Evolutionary conservation across 2,888 invertebrate genomes (phyloP), one percentile per base, ranked within the genome.

Genomic region (Dichetophora obliterata): DNA sequence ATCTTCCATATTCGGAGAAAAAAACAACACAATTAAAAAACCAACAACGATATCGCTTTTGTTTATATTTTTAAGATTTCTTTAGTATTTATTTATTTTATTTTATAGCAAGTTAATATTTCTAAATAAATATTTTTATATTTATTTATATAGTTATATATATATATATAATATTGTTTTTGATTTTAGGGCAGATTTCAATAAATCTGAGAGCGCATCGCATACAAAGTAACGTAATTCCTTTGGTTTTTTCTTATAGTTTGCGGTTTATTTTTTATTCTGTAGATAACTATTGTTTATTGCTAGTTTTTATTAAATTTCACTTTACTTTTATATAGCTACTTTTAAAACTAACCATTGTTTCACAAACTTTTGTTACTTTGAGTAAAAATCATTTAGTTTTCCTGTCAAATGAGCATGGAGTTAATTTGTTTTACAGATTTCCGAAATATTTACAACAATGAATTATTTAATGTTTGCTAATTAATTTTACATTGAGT

Each of bases 141-240:
- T n/a, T n/a, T n/a, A n/a, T n/a, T n/a, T n/a, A n/a, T n/a, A n/a
- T n/a, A n/a, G n/a, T 43, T 59, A 61, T 69, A 8, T 27, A 43
- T 75, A 73, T 76, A 19, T 50, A 52, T 69, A 63, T 75, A 43
- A 75, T 75, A 69, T 68, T 74, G 11, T 57, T 70, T 61, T 68
- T 72, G 43, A 71, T 73, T 74, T 65, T 66, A 65, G 27, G 66
- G 74, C 74, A 66, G 31, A 50, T 24, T 34, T 66, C 73, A 65
- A 63, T 65, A 43, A n/a, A 37, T 59, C 74, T 54, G 54, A 54
- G 59, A 57, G 52, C 22, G 27, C 37, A 6, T 66, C 22, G 54
- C 34, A 52, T 74, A 65, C 66, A 74, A 74, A 27, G 50, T 34
- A 48, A 48, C 22, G 50, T 50, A 50, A 66, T 66, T 74, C 66